phyloP scores from a whole-genome alignment of 2,113 vertebrate species.

The Pampusana beccarii region DNA sequence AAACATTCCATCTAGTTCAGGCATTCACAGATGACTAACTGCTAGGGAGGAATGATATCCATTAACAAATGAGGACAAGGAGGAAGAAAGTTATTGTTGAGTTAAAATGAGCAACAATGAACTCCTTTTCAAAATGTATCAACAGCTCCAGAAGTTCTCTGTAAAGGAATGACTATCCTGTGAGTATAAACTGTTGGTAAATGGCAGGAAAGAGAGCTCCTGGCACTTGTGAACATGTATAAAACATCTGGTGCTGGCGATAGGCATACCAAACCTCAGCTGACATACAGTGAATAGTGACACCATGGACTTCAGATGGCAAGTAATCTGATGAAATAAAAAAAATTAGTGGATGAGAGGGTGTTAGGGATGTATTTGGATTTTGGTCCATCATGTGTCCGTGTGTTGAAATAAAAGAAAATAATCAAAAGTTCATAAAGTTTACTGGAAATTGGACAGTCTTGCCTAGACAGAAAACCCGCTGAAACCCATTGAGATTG shows the following conservation, averaged over 20 bases:
- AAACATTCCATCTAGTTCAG: not conserved
- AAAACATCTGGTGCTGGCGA: conserved; percentile 21
- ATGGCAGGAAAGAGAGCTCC: conserved; percentile 25
- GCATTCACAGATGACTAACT: not conserved
- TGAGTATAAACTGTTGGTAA: conserved; percentile 34
- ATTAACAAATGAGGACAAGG: not conserved
- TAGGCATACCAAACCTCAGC: not conserved
- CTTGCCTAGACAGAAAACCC: not conserved
- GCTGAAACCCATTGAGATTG: not conserved
- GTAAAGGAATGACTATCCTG: not conserved
- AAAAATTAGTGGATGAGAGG: not conserved
- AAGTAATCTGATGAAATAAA: not conserved
- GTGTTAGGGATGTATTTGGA: not conserved
- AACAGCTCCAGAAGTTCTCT: not conserved
- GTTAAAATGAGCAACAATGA: not conserved
- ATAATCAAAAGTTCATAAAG: not conserved
- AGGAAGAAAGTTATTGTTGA: not conserved
- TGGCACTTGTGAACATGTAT: conserved; percentile 20
- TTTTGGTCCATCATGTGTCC: not conserved
- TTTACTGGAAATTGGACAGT: not conserved
- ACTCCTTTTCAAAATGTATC: not conserved
- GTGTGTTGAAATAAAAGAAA: not conserved
- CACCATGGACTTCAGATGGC: not conserved
- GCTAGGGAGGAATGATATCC: not conserved
- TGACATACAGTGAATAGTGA: not conserved